phyloP scores from a whole-genome alignment of 2,113 vertebrate genomes.

The Agapornis roseicollis region DNA sequence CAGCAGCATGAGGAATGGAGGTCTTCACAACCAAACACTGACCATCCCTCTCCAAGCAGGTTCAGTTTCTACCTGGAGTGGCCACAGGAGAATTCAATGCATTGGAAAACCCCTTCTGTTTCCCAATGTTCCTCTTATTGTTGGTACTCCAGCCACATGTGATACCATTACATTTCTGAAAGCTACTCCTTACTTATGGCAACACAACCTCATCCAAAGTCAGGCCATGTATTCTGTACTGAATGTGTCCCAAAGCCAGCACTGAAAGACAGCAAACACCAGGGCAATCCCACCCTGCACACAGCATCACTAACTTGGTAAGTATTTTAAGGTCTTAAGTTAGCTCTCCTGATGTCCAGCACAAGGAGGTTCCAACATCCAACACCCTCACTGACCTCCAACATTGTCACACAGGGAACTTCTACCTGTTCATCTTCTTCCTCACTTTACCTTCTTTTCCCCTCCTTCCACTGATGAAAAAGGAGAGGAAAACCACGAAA shows the following conservation, averaged over 20 bases:
- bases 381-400: accelerated
- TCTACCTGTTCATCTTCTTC: background rate
- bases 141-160: accelerated
- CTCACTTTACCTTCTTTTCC: background rate
- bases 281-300: background rate
- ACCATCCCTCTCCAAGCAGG: background rate
- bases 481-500: background rate
- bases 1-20: accelerated
- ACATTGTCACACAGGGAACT: background rate
- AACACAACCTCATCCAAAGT: background rate
- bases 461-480: background rate
- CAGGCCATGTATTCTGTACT: background rate
- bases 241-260: background rate
- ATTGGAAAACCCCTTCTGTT: background rate
- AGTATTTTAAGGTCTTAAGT: background rate
- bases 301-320: accelerated
- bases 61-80: background rate
- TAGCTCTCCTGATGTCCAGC: background rate
- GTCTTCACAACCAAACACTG: accelerated
- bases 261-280: background rate
- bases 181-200: background rate
- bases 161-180: accelerated
- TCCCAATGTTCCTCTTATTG: accelerated
- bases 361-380: background rate
- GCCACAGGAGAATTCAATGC: background rate